Conservation (phyloP, 2,888 invertebrate genomes). For the Apodemia zela region DNA sequence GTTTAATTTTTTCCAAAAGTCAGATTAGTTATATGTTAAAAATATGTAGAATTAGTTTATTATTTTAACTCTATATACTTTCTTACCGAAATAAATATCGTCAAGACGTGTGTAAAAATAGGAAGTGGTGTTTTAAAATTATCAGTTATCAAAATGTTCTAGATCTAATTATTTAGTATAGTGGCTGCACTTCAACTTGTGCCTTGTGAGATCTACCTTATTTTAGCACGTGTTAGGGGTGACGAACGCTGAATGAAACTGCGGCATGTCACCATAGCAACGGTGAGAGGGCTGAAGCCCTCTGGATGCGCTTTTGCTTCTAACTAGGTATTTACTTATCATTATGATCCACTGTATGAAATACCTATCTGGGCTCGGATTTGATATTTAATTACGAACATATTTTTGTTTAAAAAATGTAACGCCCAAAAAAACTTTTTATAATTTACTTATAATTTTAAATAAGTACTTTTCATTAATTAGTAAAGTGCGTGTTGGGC, state of each 20-base stretch:
- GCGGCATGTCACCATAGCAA: conserved; percentile 63
- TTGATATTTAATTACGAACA: background rate
- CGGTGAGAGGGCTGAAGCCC: conserved; percentile 66
- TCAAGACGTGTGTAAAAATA: no score
- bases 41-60: no score
- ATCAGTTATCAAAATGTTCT: background rate
- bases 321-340: conserved; percentile 3
- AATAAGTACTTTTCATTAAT: no score
- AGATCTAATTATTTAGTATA: background rate
- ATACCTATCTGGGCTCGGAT: background rate
- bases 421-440: no score
- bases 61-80: no score
- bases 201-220: conserved; percentile 18
- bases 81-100: no score
- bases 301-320: conserved; percentile 37
- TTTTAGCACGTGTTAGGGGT: conserved; percentile 44
- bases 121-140: no score
- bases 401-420: no score
- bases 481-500: no score
- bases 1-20: no score
- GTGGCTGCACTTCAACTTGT: background rate
- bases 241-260: conserved; percentile 56
- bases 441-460: no score
- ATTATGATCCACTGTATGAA: background rate
- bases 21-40: no score